phyloP scores from a whole-genome alignment of 2,113 vertebrate species.

The Penelope pileata region DNA sequence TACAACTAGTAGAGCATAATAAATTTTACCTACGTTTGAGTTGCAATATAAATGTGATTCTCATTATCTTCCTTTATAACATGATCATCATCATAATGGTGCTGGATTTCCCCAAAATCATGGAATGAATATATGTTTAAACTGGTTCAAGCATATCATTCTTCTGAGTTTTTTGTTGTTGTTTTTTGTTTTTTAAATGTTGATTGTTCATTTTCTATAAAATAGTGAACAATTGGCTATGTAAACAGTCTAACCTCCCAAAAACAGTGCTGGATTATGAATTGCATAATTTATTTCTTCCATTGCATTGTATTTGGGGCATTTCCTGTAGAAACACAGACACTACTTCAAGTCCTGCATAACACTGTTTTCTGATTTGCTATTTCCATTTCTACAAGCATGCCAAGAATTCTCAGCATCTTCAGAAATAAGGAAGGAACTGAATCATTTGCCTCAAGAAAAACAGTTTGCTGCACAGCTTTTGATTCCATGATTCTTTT shows the following conservation, averaged over 20 bases:
- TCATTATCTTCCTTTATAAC: background rate
- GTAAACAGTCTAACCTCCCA: background rate
- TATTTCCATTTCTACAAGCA: background rate
- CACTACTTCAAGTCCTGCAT: background rate
- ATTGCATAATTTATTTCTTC: background rate
- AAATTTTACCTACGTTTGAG: background rate
- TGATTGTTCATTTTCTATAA: background rate
- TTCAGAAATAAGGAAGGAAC: background rate
- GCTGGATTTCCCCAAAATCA: background rate
- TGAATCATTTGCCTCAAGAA: background rate
- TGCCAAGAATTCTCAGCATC: background rate
- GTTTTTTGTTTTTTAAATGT: too few species aligned
- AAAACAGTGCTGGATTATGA: fast-evolving
- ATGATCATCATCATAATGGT: background rate
- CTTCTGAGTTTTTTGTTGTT: background rate
- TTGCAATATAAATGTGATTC: background rate
- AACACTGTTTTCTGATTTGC: background rate
- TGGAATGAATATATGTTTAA: background rate
- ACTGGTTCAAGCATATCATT: background rate
- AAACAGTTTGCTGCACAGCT: background rate
- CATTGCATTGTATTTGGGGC: background rate
- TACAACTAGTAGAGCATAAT: background rate
- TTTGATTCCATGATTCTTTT: background rate
- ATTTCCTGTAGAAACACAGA: background rate
- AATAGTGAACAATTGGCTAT: fast-evolving